Evolutionary conservation across 30 jellyfish, hydroid and myxozoan species (phyloP), one percentile per base, ranked within the genome.

Genomic region (Turritopsis rubra): DNA sequence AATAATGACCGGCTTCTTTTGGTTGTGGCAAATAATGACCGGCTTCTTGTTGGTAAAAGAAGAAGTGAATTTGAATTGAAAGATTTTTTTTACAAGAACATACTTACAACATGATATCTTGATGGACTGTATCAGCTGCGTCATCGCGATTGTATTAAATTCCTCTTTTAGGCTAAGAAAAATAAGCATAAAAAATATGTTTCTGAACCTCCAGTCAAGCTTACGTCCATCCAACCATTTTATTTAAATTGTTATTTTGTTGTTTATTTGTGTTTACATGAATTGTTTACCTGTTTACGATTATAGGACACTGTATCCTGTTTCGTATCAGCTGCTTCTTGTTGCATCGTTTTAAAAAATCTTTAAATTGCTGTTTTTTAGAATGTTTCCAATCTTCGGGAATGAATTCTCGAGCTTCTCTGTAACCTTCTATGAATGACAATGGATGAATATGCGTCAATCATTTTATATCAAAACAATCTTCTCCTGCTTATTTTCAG

Each of bases 371-470:
- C n/a, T 73, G 86, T 41, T n/a, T 54, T 25, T 28, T 21, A 7
- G 80, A 27, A 72, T 54, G 25, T 52, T 83, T 31, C 90, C 90
- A 83, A 74, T 73, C 53, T n/a, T 83, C 89, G 9, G 90, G 90
- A 25, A 83, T 88, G 1, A 73, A 25, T 9, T 28, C 88, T 25
- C 88, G 89, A 8, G 76, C 28, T 71, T 72, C 60, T 22, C 90
- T 76, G 31, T 72, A 23, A 18, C 90, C 90, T 20, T 83, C 90
- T 83, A 52, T 29, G 60, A 13, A 13, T 41, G 60, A 41, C 5
- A 41, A 41, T 41, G 13, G 60, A 41, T 41, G 9, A 41, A 41
- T 41, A 3, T 41, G 9, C 60, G 13, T 41, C 5, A 41, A 3
- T 41, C 60, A 3, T 5, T 41, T 5, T 13, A 13, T 41, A 3